Evolutionary conservation across 2,888 invertebrate species (phyloP).

Genomic region (Chirona hameri): DNA sequence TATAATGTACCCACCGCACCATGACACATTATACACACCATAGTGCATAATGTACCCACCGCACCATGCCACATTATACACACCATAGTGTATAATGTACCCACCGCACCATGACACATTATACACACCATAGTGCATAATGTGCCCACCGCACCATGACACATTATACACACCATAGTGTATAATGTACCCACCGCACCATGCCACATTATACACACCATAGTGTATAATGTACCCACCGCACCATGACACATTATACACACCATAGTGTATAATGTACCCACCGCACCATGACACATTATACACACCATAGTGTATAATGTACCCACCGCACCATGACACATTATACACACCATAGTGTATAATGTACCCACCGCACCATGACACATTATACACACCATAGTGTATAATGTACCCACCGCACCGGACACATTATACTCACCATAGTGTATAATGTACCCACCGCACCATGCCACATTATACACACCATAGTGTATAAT

Average conservation of each 20-base stretch:
- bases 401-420: background rate
- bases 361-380: background rate
- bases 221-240: background rate
- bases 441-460: background rate
- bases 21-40: background rate
- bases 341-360: background rate
- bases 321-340: background rate
- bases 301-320: background rate
- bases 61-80: background rate
- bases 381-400: background rate
- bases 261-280: background rate
- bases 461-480: background rate
- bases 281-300: background rate
- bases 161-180: background rate
- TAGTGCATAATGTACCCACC: background rate
- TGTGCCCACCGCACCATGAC: background rate
- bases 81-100: background rate
- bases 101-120: background rate
- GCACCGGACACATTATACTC: background rate
- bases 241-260: background rate
- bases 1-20: background rate
- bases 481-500: background rate
- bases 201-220: background rate
- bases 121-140: background rate
- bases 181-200: background rate